phyloP scores from a whole-genome alignment of 2,888 invertebrate species.

The Acleris laterana region DNA sequence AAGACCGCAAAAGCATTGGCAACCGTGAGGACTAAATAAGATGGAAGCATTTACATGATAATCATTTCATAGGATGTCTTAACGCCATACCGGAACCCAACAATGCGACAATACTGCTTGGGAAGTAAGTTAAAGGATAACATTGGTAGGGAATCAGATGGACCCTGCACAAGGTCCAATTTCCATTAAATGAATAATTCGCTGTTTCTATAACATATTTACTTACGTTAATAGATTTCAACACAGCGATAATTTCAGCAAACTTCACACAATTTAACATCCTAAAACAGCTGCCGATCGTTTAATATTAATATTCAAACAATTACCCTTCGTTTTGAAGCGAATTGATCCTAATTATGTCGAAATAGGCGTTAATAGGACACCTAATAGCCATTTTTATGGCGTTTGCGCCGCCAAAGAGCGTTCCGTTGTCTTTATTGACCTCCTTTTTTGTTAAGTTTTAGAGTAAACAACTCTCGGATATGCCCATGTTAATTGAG shows the following conservation, averaged over 20 bases:
- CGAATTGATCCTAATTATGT: slow-evolving; percentile 81
- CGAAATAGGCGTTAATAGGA: slow-evolving; percentile 83
- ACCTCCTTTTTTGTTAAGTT: slow-evolving; percentile 75
- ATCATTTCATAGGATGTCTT: too few relatives aligned
- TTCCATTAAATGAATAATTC: too few relatives aligned
- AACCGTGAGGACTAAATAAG: too few relatives aligned
- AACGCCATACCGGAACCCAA: too few relatives aligned
- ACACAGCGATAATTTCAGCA: not conserved
- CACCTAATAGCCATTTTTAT: slow-evolving; percentile 78
- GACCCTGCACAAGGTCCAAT: too few relatives aligned
- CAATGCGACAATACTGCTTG: too few relatives aligned
- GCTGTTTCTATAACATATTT: too few relatives aligned
- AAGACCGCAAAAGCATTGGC: too few relatives aligned
- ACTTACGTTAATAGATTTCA: too few relatives aligned
- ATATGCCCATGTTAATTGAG: slow-evolving; percentile 39
- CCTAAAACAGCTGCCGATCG: slow-evolving; percentile 5
- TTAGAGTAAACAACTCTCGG: slow-evolving; percentile 71
- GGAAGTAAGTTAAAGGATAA: too few relatives aligned
- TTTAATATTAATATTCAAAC: slow-evolving; percentile 50
- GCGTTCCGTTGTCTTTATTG: slow-evolving; percentile 76
- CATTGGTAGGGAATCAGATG: too few relatives aligned
- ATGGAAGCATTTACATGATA: too few relatives aligned
- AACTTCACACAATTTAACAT: not conserved
- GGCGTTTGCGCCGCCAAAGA: slow-evolving; percentile 74
- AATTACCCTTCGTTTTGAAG: slow-evolving; percentile 71